Base-by-base conservation (phyloP, 2,797 vertebrate species). In the Eulemur mongoz region DNA sequence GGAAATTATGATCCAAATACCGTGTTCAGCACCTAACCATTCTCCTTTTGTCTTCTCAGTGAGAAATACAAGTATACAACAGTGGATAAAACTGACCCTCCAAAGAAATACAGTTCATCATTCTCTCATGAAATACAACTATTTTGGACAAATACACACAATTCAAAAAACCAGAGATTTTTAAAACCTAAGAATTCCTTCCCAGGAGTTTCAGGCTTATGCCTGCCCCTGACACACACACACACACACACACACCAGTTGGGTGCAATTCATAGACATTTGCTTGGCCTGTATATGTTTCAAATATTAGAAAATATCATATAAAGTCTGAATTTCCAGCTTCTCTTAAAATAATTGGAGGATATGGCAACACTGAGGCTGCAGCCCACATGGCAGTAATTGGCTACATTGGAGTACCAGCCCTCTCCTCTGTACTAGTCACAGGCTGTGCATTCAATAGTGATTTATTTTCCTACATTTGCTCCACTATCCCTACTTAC, bases 1-100 rank as follows among this genome's bases (percentile, higher is more conserved):
- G 57, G 20, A 91, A 94, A 89, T 92, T 89, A 89, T 63, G 27
- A 52, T 81, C 35, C 87, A 90, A 79, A 70, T 35, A 52, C 80
- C 65, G 6, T 72, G 10, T 65, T 78, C 32, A 63, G 70, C 52
- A 82, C 38, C 27, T 67, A 87, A 76, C 35, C 38, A 32, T 32
- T 73, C 18, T 18, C 48, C n/a, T 93, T 75, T 48, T 27, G 11
- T 93, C 25, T 35, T 96, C 48, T 81, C 79, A n/a, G 30, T 67
- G 70, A 89, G 79, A 94, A 95, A 65, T 30, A n/a, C 14, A 61
- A 85, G 30, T 52, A 50, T 4, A 4, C 50, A 48, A 40, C 35
- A 54, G 50, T 67, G 10, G 35, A 63, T 50, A 84, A 94, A 96
- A 94, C 72, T 7, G 75, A 52, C 32, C 25, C 9, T 84, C 25